Base-by-base conservation (phyloP, 2,113 vertebrate genomes). In the Brachirus orientalis region DNA sequence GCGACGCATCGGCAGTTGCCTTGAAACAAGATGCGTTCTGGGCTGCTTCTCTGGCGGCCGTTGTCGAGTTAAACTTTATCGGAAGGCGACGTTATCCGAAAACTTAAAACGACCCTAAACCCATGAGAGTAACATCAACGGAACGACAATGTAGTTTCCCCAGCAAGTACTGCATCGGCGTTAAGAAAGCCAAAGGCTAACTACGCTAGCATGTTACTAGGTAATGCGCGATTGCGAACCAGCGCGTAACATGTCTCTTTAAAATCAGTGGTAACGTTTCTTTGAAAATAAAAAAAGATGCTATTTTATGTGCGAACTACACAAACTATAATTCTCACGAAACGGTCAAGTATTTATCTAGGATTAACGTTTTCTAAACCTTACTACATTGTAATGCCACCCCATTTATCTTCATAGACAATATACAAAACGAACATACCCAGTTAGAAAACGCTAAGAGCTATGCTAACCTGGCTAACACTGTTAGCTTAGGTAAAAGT, bases 381-480 rank as follows among this genome's bases (percentile, higher is more conserved):
- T 20, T 52, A 57, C 10, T 38, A 35, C 2, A 2, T 12, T 43
- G 44, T 14, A 19, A 3, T 12, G 16, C 55, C 19, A 41, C 8
- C 19, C n/a, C 13, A 33, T 51, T 36, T 53, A 56, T 44, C 35
- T 57, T 18, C 47, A 14, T n/a, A 63, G 8, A 7, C 58, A 55
- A 18, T 8, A 22, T 43, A 13, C 20, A 79, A 88, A 90, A 85
- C 90, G 71, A 89, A 35, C 87, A 18, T 77, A 89, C 86, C 87
- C 80, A 43, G 40, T 77, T 51, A 38, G 50, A 73, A 83, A 79
- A 81, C 19, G 59, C 75, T 72, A 47, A 0, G n/a, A 48, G 75
- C 69, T 72, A 80, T 45, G 88, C 88, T 91, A 91, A 61, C 56
- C 8, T 12, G 70, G 87, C 83, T 87, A 90, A 74, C 83, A 57